Base-by-base conservation (phyloP, 1,140 invertebrate genomes). In the Ceratosolen fusciceps region DNA sequence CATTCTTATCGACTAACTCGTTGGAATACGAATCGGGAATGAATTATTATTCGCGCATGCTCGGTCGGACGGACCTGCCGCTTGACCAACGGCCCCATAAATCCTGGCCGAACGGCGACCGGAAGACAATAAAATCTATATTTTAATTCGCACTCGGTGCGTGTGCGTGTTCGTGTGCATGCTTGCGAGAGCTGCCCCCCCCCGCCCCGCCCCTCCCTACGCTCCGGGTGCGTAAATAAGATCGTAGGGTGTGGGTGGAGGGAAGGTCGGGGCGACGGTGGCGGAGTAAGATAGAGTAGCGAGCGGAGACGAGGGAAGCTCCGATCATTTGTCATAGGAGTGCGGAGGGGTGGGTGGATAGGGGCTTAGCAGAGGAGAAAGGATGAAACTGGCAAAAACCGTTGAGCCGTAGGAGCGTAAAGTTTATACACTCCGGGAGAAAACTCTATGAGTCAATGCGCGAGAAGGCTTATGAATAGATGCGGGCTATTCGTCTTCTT, bases 91-190 rank as follows among this genome's bases (percentile, higher is more conserved):
- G 84, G 78, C 80, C 79, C 68, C 82, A 88, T 87, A 88, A 87
- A 88, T 88, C 84, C 82, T 82, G 62, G 83, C 67, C 31, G 54
- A 82, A 80, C 67, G 84, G 85, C 83, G 82, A 75, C 80, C 80
- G 82, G 83, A 85, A 89, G 88, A 88, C 88, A 89, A 89, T 89
- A 88, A 89, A 89, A 88, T 88, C 87, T 88, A 88, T 88, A 89
- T 87, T 88, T 88, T 88, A 89, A 88, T 88, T 85, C 84, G 80
- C 82, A 80, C 81, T 82, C 81, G 80, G 82, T 82, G 84, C 81
- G 74, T 26, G 62, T n/a, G 5, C 5, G 7, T 1, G 2, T 10
- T 14, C 19, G 2, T n/a, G 3, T 31, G 19, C 60, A 16, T 5
- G 19, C 14, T n/a, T 19, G 31, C 29, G n/a, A n/a, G n/a, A n/a